A percentile compares a stretch with the other conserved stretches of the same genome.
phyloP scores from a whole-genome alignment of 2,888 invertebrate genomes.

The Cremastinae sp. region DNA sequence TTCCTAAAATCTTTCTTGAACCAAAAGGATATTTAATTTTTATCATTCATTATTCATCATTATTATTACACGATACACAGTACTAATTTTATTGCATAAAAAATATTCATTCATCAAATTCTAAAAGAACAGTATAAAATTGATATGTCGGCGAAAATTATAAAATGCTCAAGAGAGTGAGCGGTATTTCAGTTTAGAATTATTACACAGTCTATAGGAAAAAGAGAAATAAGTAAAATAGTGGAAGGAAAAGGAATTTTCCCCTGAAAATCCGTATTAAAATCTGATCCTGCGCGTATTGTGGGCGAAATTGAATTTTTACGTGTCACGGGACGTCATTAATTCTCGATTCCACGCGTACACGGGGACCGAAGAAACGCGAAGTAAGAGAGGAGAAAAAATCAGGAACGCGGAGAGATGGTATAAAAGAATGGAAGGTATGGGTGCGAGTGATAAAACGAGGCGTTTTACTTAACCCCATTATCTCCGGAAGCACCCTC shows the following conservation, averaged over 20 bases:
- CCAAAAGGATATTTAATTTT: too few species aligned
- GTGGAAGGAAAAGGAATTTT: conserved; percentile 10
- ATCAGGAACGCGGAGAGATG: conserved; percentile 4
- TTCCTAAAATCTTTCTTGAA: background rate
- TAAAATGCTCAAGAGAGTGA: too few species aligned
- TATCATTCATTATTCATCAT: too few species aligned
- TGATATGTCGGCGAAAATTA: too few species aligned
- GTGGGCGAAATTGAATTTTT: conserved; percentile 71
- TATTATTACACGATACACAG: too few species aligned
- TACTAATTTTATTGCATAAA: too few species aligned
- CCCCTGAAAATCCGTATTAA: conserved; percentile 69
- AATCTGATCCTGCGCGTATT: conserved; percentile 73
- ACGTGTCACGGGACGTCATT: conserved; percentile 41
- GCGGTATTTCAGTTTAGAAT: too few species aligned
- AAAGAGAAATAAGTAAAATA: conserved; percentile 16
- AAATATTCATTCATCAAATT: too few species aligned
- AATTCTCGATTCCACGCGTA: background rate
- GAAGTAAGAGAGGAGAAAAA: background rate
- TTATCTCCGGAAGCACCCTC: conserved; percentile 63
- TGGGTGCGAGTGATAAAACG: conserved; percentile 66
- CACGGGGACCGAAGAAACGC: background rate
- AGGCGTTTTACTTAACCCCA: conserved; percentile 70
- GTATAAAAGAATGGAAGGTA: conserved; percentile 17
- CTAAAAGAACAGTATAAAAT: too few species aligned
- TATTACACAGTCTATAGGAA: too few species aligned